These are phyloP conservation scores for Cacoxenus indagator DNA, from an alignment of 2,888 invertebrate genomes.

Conservation along the genomic window DNA sequence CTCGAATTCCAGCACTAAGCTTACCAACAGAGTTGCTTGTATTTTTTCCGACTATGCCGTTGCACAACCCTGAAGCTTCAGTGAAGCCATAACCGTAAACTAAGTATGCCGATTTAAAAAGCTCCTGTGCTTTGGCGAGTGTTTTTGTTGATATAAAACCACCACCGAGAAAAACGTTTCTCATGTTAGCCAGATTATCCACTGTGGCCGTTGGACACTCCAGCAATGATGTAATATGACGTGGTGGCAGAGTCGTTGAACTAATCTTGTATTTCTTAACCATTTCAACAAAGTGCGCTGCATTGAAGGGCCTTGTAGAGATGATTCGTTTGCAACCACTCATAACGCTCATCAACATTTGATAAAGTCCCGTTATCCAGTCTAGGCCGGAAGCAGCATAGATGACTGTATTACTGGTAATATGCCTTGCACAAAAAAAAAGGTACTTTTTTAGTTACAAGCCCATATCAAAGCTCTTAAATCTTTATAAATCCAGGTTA, in stretches of 20 bases:
- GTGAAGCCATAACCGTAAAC: constrained; percentile 41
- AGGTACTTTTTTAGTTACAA: neutral
- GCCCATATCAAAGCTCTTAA: neutral
- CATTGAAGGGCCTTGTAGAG: constrained; percentile 39
- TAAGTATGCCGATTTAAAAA: constrained; percentile 22
- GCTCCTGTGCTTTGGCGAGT: constrained; percentile 11
- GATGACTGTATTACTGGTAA: constrained; percentile 29
- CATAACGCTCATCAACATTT: constrained; percentile 28
- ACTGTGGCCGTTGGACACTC: constrained; percentile 33
- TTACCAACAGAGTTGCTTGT: constrained; percentile 46
- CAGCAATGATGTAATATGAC: constrained; percentile 37
- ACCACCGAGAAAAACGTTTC: constrained; percentile 27
- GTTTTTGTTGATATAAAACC: constrained; percentile 27
- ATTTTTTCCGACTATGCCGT: neutral
- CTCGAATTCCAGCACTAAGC: constrained; percentile 31
- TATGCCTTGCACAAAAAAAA: constrained; percentile 15
- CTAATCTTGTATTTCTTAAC: constrained; percentile 47
- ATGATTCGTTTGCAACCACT: constrained; percentile 48
- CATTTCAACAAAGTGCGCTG: constrained; percentile 45
- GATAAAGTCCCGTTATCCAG: constrained; percentile 46
- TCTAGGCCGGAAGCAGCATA: constrained; percentile 44
- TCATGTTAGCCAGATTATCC: constrained; percentile 25
- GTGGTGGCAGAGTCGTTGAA: constrained; percentile 37
- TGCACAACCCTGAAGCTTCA: constrained; percentile 37
- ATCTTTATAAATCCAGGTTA: neutral